phyloP scores from a whole-genome alignment of 1,140 invertebrate species.

The Habropoda laboriosa region DNA sequence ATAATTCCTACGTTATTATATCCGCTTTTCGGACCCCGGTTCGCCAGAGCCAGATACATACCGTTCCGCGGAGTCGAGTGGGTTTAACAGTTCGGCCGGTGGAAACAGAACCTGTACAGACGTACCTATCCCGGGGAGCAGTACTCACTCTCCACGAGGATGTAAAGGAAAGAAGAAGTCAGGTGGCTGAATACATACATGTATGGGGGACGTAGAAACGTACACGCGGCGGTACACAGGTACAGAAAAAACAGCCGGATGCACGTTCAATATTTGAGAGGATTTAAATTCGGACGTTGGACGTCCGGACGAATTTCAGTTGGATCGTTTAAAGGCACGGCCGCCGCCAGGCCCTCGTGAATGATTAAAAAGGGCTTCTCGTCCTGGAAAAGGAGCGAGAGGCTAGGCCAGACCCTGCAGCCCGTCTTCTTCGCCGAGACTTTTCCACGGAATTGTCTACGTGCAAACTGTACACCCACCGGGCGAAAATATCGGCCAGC shows the following conservation, averaged over 20 bases:
- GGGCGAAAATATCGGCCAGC: constrained; percentile 63
- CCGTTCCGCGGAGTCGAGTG: constrained; percentile 57
- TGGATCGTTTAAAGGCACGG: constrained; percentile 77
- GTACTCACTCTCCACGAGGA: constrained; percentile 3
- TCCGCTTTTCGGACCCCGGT: constrained; percentile 59
- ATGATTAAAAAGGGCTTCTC: constrained; percentile 75
- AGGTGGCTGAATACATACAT: neutral
- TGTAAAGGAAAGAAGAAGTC: constrained; percentile 60
- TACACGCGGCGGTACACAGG: constrained; percentile 33
- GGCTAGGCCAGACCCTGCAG: constrained; percentile 41
- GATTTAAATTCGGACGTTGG: constrained; percentile 79
- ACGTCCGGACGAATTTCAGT: constrained; percentile 79
- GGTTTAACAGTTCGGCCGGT: constrained; percentile 62
- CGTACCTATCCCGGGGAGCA: constrained; percentile 38
- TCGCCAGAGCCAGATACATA: constrained; percentile 36
- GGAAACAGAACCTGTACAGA: constrained; percentile 33
- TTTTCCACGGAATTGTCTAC: constrained; percentile 73
- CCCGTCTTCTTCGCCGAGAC: constrained; percentile 64
- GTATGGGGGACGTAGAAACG: neutral
- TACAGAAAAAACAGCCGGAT: constrained; percentile 52
- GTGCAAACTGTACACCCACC: constrained; percentile 65
- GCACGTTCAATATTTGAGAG: constrained; percentile 80
- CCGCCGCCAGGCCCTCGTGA: constrained; percentile 76
- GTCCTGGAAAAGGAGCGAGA: constrained; percentile 61
- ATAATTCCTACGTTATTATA: constrained; percentile 68